phyloP scores from a whole-genome alignment of 1,140 invertebrate species.

The honey bee (Apis mellifera) region Amel_HAv3.1 CM009931.2:16664001-16664500 shows the following conservation, averaged over 20 bases:
- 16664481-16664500: no score
- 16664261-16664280: no score
- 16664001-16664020: neutral
- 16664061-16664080: neutral
- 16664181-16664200: neutral
- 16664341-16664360: no score
- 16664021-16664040: neutral
- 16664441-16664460: no score
- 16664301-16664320: neutral
- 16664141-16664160: neutral
- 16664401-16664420: neutral
- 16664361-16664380: neutral
- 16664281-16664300: neutral
- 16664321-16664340: neutral
- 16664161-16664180: neutral
- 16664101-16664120: neutral
- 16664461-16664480: no score
- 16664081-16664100: neutral
- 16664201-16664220: neutral
- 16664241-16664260: neutral
- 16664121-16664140: neutral
- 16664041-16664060: constrained; percentile 3
- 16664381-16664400: neutral
- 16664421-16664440: no score
- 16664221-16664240: neutral